These are phyloP conservation scores for Arctia plantaginis DNA, from an alignment of 2,888 invertebrate genomes.

Conservation along the genomic window DNA sequence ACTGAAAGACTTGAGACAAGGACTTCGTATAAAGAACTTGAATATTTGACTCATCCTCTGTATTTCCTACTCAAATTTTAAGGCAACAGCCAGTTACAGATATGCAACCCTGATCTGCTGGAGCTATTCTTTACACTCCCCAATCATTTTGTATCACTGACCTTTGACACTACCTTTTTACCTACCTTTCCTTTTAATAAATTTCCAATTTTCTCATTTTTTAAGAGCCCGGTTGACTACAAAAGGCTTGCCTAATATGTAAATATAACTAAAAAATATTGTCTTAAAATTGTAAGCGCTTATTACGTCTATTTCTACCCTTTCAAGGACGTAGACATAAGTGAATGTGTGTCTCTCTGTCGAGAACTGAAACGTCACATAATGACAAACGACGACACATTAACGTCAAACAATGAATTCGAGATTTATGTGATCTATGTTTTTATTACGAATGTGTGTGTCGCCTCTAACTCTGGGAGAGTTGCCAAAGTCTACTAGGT, in stretches of 20 bases:
- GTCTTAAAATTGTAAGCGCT: neutral
- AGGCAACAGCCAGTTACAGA: neutral
- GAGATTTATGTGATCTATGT: slow-evolving; percentile 2
- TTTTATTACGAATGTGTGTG: slow-evolving; percentile 8
- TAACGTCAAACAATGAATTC: slow-evolving; percentile 1
- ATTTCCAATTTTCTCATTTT: too few relatives aligned
- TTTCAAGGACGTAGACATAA: neutral
- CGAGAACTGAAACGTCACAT: neutral
- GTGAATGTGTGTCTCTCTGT: neutral
- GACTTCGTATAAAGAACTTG: neutral
- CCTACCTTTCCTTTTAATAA: neutral
- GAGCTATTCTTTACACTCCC: neutral
- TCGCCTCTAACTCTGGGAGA: neutral
- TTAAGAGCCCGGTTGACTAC: too few relatives aligned
- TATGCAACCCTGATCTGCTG: neutral
- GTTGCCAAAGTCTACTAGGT: neutral
- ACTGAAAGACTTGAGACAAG: neutral
- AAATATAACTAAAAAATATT: neutral
- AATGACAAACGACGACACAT: slow-evolving; percentile 22
- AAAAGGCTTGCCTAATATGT: neutral
- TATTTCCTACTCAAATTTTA: neutral
- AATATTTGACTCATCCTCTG: neutral
- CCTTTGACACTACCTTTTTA: neutral
- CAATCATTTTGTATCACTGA: neutral
- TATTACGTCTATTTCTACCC: neutral